phyloP scores from a whole-genome alignment of 2,888 invertebrate species.

The Nephrotoma appendiculata region DNA sequence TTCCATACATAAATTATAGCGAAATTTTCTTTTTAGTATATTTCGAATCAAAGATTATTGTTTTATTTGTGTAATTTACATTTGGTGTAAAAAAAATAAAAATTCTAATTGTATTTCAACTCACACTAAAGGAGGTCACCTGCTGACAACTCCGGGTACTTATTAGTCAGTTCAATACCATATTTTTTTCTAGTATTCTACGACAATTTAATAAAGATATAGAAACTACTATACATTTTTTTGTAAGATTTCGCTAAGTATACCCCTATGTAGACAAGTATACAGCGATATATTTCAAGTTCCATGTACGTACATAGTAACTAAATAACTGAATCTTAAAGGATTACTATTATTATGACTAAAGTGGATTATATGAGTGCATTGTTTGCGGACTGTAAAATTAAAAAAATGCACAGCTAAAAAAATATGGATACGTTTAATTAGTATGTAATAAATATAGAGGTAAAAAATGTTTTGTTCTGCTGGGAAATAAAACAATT shows the following conservation, averaged over 20 bases:
- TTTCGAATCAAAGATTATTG: background rate
- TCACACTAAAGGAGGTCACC: background rate
- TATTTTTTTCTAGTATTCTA: background rate
- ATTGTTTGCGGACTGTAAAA: background rate
- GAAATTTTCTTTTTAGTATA: background rate
- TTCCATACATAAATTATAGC: background rate
- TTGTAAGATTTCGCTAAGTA: background rate
- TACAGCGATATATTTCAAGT: background rate
- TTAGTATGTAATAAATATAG: background rate
- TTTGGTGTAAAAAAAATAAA: background rate
- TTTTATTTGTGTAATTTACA: background rate
- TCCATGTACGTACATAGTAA: background rate
- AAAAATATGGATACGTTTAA: background rate
- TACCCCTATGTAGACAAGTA: background rate
- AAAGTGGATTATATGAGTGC: background rate
- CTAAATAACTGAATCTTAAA: background rate
- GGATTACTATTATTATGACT: background rate
- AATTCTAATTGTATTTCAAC: background rate
- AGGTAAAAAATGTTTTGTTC: background rate
- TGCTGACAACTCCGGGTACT: conserved; percentile 11
- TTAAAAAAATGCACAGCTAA: background rate
- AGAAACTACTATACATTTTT: background rate
- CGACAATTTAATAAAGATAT: background rate
- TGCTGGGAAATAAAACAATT: background rate
- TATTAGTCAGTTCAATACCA: conserved; percentile 12